Evolutionary conservation across 2,113 vertebrate species (phyloP).

Genomic region (Platichthys stellatus): DNA sequence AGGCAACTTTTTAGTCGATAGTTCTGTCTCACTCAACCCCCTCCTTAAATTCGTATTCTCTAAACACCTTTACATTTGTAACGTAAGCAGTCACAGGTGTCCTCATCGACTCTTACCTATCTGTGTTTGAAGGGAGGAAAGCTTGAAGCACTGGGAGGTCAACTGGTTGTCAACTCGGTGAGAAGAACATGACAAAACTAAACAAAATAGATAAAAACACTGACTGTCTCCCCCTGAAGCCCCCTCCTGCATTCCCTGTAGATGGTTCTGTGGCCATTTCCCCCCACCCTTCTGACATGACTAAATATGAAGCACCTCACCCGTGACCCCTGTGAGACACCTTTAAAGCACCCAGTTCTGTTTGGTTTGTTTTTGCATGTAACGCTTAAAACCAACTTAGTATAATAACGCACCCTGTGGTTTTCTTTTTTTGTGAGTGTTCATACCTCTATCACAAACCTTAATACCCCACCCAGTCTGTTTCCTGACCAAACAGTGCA

Average conservation of each 20-base stretch:
- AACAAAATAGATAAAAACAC: constrained; percentile 28
- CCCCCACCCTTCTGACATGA: constrained; percentile 35
- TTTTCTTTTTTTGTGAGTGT: neutral
- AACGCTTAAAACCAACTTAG: constrained; percentile 21
- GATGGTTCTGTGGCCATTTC: constrained; percentile 36
- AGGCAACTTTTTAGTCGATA: no score
- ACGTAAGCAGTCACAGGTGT: constrained; percentile 47
- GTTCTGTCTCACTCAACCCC: neutral
- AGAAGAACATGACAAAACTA: constrained; percentile 65
- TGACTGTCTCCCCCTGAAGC: constrained; percentile 55
- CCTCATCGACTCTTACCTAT: constrained; percentile 67
- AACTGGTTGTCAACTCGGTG: constrained; percentile 84
- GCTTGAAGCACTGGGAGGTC: constrained; percentile 85
- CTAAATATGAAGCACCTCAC: constrained; percentile 45
- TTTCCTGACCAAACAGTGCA: constrained; percentile 49
- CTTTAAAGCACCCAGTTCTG: constrained; percentile 41
- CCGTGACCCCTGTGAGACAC: constrained; percentile 17
- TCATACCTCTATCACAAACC: constrained; percentile 19
- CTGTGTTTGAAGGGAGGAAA: constrained; percentile 85
- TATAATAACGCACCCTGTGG: constrained; percentile 36
- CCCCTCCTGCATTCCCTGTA: constrained; percentile 41
- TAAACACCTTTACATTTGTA: constrained; percentile 40
- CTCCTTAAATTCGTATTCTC: constrained; percentile 8
- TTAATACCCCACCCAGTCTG: constrained; percentile 28
- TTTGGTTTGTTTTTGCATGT: constrained; percentile 67